Evolutionary conservation across 2,797 vertebrate species (phyloP).

Genomic region (Trachops cirrhosus): DNA sequence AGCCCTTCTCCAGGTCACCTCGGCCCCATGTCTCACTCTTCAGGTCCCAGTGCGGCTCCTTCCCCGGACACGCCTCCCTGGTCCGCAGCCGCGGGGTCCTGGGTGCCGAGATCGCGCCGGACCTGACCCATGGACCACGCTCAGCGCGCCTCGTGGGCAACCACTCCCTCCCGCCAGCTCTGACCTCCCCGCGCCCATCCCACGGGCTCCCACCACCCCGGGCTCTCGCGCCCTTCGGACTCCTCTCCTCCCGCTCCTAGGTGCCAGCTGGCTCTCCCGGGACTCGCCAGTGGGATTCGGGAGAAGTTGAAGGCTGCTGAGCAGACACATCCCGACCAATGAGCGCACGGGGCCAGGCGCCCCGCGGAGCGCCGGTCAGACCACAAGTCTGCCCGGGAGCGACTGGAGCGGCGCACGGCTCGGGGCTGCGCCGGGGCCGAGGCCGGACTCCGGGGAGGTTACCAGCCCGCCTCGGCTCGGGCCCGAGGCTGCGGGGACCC

Average conservation of each 20-base stretch:
- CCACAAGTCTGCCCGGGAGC: slow-evolving; percentile 6
- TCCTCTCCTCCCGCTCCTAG: background rate
- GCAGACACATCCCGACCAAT: slow-evolving; percentile 65
- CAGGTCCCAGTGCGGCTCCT: background rate
- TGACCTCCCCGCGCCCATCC: background rate
- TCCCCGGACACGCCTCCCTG: slow-evolving; percentile 54
- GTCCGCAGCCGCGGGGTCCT: background rate
- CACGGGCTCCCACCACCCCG: background rate
- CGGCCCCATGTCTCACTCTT: background rate
- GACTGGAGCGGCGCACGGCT: background rate
- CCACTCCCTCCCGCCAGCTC: background rate
- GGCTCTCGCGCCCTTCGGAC: background rate
- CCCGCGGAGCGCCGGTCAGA: background rate
- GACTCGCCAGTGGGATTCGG: slow-evolving; percentile 74
- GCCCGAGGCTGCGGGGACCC: background rate
- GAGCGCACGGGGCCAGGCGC: slow-evolving; percentile 45
- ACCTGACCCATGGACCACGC: background rate
- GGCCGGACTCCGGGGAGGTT: background rate
- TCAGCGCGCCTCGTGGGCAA: background rate
- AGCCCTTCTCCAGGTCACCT: slow-evolving; percentile 21
- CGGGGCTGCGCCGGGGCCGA: background rate
- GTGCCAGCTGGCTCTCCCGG: slow-evolving; percentile 8
- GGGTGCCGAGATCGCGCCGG: background rate
- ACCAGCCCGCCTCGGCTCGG: background rate
- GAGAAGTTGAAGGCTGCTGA: slow-evolving; percentile 73